phyloP scores from a whole-genome alignment of 2,888 invertebrate genomes.

The Drosophila lacicola region DNA sequence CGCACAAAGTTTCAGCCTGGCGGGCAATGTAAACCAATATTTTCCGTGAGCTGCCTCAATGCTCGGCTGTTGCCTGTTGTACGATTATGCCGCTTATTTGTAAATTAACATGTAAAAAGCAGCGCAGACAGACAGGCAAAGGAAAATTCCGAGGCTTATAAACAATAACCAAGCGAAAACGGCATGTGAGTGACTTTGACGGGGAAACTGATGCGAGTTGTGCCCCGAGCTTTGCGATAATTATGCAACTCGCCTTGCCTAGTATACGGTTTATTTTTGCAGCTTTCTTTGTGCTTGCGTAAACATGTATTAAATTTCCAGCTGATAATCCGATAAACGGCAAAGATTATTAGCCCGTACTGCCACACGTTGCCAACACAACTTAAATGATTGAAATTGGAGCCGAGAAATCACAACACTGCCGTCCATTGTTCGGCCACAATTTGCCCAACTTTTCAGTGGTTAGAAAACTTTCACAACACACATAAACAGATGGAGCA shows the following conservation, averaged over 20 bases:
- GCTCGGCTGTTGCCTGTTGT: conserved; percentile 1
- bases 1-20: conserved; percentile 39
- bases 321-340: conserved; percentile 27
- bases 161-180: neutral
- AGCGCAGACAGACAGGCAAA: conserved; percentile 1
- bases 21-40: conserved; percentile 44
- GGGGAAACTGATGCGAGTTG: conserved; percentile 29
- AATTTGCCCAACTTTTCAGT: conserved; percentile 78
- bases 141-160: neutral
- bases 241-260: conserved; percentile 28
- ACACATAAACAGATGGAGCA: conserved; percentile 13
- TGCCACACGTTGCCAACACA: conserved; percentile 22
- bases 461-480: conserved; percentile 69
- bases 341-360: conserved; percentile 62
- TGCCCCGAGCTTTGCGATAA: conserved; percentile 40
- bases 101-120: conserved; percentile 4
- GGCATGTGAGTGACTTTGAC: conserved; percentile 44
- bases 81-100: conserved; percentile 12
- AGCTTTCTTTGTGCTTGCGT: conserved; percentile 17
- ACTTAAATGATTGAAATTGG: conserved; percentile 65
- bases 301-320: conserved; percentile 25
- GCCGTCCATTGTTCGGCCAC: conserved; percentile 67
- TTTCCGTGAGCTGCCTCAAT: neutral
- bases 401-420: conserved; percentile 70
- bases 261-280: neutral